Percentiles rank a stretch among this genome's conserved stretches.
Evolutionary conservation across 2,888 invertebrate genomes (phyloP).

Genomic region (Ceramica pisi): DNA sequence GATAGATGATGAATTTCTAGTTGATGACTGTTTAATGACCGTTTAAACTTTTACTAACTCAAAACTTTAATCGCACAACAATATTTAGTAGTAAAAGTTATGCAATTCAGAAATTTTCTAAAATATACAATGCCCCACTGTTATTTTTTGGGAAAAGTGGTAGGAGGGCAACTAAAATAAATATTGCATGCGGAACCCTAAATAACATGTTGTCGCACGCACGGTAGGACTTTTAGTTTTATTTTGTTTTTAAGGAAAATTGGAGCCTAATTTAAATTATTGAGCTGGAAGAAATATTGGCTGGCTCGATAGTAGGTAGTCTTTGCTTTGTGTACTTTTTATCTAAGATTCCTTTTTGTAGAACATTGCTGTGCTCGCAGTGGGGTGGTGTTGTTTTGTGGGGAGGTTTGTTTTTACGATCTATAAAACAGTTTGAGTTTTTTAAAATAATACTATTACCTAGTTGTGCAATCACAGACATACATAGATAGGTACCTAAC

Average conservation of each 20-base stretch:
- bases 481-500: too few relatives aligned
- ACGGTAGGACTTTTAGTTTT: slow-evolving; percentile 35
- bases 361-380: slow-evolving; percentile 12
- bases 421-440: neutral
- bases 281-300: slow-evolving; percentile 54
- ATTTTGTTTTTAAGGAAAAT: slow-evolving; percentile 60
- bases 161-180: neutral
- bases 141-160: too few relatives aligned
- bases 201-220: slow-evolving; percentile 14
- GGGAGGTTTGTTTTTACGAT: neutral
- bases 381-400: neutral
- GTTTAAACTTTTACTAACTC: too few relatives aligned
- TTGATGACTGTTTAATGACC: too few relatives aligned
- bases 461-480: neutral
- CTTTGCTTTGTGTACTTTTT: slow-evolving; percentile 21
- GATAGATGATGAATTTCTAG: too few relatives aligned
- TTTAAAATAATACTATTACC: neutral
- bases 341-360: slow-evolving; percentile 46
- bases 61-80: too few relatives aligned
- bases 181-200: slow-evolving; percentile 32
- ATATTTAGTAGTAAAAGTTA: too few relatives aligned
- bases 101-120: too few relatives aligned
- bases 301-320: slow-evolving; percentile 26
- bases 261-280: slow-evolving; percentile 66
- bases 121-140: too few relatives aligned